Conservation (phyloP, 2,888 invertebrate genomes). For the Lapara coniferarum region DNA sequence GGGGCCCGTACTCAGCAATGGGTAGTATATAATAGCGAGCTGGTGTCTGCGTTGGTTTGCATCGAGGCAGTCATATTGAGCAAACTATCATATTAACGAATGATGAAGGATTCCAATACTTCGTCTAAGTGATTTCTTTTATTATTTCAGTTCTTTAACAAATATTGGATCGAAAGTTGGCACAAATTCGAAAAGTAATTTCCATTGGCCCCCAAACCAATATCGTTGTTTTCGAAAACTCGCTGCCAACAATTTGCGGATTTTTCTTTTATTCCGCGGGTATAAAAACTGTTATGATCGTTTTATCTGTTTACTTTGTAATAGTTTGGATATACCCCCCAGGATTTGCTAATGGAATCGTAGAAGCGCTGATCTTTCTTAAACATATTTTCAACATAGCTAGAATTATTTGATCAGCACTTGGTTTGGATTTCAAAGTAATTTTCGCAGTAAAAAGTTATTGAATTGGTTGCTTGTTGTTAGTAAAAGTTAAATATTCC, state of each 20-base stretch:
- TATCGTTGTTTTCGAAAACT: constrained; percentile 53
- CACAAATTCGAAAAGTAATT: constrained; percentile 52
- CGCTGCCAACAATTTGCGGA: constrained; percentile 39
- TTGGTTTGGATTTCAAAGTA: background rate
- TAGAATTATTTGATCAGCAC: background rate
- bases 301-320: constrained; percentile 38
- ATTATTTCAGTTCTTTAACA: constrained; percentile 52
- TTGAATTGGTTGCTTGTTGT: too few relatives aligned
- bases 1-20: too few relatives aligned
- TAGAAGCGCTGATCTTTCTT: background rate
- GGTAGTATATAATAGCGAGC: too few relatives aligned
- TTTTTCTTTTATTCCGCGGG: constrained; percentile 37
- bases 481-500: too few relatives aligned
- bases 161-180: constrained; percentile 39
- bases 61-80: too few relatives aligned
- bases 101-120: constrained; percentile 25
- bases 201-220: constrained; percentile 49
- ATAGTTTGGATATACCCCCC: constrained; percentile 32
- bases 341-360: constrained; percentile 22
- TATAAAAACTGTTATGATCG: constrained; percentile 39
- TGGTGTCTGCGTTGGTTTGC: too few relatives aligned
- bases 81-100: too few relatives aligned
- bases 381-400: background rate
- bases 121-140: constrained; percentile 35
- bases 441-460: too few relatives aligned